Conservation (phyloP, 1,140 invertebrate species). For the Drosophila watanabei region DNA sequence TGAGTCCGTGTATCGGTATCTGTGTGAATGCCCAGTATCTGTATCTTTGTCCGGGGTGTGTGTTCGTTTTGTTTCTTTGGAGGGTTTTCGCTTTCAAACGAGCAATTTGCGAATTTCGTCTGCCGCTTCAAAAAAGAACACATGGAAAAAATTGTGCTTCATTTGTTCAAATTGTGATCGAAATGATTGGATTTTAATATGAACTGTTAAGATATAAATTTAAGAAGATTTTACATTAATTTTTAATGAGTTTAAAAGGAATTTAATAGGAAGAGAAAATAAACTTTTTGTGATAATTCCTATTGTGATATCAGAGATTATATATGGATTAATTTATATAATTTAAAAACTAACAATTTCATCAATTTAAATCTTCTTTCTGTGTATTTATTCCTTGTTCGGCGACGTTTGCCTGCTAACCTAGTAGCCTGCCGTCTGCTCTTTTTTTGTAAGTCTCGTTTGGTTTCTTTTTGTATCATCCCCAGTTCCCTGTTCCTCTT, state of each 20-base stretch:
- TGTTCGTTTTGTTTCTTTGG: conserved; percentile 54
- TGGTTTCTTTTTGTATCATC: conserved; percentile 56
- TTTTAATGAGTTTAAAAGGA: not conserved
- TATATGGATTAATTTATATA: not conserved
- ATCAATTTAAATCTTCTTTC: not conserved
- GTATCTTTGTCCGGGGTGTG: conserved; percentile 42
- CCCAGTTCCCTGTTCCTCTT: conserved; percentile 57
- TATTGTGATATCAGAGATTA: too few relatives aligned
- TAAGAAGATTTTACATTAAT: not conserved
- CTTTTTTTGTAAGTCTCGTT: conserved; percentile 66
- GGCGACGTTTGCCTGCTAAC: conserved; percentile 73
- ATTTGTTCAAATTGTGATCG: not conserved
- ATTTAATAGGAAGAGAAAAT: not conserved
- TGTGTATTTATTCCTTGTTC: conserved; percentile 60
- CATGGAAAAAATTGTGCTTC: not conserved
- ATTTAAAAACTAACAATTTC: not conserved
- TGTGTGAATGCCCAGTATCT: conserved; percentile 39
- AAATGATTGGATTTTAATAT: too few relatives aligned
- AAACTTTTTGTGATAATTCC: not conserved
- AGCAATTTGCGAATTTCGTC: conserved; percentile 80
- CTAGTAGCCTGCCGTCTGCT: conserved; percentile 65
- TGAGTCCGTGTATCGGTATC: conserved; percentile 35
- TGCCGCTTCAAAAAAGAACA: conserved; percentile 51
- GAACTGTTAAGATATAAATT: not conserved
- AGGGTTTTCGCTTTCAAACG: conserved; percentile 83